Conservation (phyloP, 2,797 vertebrate species). For the Anguilla megastoma region DNA sequence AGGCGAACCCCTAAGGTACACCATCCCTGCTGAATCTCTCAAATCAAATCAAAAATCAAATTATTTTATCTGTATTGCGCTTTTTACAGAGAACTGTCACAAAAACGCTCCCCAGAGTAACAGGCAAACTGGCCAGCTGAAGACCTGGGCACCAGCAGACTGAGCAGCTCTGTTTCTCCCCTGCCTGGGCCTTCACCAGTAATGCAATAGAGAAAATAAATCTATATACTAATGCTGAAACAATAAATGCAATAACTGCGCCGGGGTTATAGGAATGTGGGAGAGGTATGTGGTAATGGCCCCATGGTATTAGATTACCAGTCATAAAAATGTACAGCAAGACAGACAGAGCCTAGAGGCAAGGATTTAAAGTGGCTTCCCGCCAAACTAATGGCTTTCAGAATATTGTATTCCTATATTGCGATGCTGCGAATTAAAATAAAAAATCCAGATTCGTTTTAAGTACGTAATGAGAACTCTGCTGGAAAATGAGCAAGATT, state of each 20-base stretch:
- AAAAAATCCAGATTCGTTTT: background rate
- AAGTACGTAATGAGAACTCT: background rate
- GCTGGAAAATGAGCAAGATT: background rate
- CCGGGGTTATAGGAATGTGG: conserved; percentile 36
- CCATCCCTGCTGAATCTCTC: background rate
- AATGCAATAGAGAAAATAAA: conserved; percentile 44
- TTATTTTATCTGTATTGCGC: no score
- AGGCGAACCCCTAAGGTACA: background rate
- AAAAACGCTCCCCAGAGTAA: no score
- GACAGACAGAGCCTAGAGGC: conserved; percentile 25
- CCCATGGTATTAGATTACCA: conserved; percentile 45
- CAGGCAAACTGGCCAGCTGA: no score
- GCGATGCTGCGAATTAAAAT: background rate
- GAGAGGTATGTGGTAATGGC: conserved; percentile 40
- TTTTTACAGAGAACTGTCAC: no score
- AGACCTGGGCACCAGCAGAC: background rate
- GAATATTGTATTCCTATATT: background rate
- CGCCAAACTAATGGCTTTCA: conserved; percentile 4
- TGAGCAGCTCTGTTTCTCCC: background rate
- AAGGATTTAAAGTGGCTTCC: conserved; percentile 1
- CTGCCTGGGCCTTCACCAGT: conserved; percentile 32
- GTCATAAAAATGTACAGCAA: conserved; percentile 37
- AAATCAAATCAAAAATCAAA: no score
- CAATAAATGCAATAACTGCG: conserved; percentile 44
- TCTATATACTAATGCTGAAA: conserved; percentile 33